phyloP scores from a whole-genome alignment of 2,113 vertebrate genomes.

The Sinocyclocheilus anophthalmus region DNA sequence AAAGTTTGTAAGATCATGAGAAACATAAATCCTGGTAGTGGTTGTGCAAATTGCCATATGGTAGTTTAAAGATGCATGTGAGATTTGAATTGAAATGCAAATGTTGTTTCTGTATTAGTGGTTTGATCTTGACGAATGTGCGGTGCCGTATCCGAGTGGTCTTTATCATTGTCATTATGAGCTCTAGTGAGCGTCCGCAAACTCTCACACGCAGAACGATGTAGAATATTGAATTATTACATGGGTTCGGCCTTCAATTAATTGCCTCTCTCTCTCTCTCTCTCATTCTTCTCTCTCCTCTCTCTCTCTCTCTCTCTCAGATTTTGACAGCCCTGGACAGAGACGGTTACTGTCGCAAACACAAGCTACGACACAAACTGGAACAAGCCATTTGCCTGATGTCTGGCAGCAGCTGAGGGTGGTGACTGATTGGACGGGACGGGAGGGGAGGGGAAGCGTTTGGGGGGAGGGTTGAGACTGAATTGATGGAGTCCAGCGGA shows the following conservation, averaged over 20 bases:
- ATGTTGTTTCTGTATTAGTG: slow-evolving; percentile 48
- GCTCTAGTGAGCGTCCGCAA: slow-evolving; percentile 40
- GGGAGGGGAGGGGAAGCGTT: slow-evolving; percentile 17
- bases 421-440: slow-evolving; percentile 36
- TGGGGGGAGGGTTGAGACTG: slow-evolving; percentile 26
- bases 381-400: slow-evolving; percentile 89
- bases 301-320: slow-evolving; percentile 59
- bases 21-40: neutral
- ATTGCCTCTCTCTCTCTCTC: neutral
- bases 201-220: slow-evolving; percentile 37
- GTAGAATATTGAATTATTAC: slow-evolving; percentile 47
- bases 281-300: neutral
- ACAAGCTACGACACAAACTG: slow-evolving; percentile 86
- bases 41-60: neutral
- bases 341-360: slow-evolving; percentile 86
- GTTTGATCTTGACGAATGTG: slow-evolving; percentile 45
- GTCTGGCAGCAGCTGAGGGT: slow-evolving; percentile 84
- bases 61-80: slow-evolving; percentile 9
- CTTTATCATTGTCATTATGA: slow-evolving; percentile 47
- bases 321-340: slow-evolving; percentile 84
- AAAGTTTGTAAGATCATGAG: neutral
- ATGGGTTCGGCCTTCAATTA: slow-evolving; percentile 44
- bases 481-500: slow-evolving; percentile 41
- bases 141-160: slow-evolving; percentile 37
- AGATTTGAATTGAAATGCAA: slow-evolving; percentile 47